phyloP scores from a whole-genome alignment of 1,140 invertebrate genomes.

The Condylostylus longicornis region DNA sequence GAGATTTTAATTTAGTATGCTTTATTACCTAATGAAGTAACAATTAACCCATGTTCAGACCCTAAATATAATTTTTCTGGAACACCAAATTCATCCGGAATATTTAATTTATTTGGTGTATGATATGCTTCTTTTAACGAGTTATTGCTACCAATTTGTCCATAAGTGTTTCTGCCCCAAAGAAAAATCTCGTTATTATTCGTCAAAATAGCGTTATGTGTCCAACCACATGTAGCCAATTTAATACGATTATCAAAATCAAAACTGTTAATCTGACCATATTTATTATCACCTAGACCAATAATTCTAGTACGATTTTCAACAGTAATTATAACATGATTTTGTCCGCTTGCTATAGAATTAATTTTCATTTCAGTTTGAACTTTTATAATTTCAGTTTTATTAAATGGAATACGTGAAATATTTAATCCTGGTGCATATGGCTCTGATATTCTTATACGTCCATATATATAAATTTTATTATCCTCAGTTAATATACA shows the following conservation, averaged over 20 bases:
- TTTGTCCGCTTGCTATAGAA: slow-evolving; percentile 46
- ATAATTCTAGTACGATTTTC: slow-evolving; percentile 29
- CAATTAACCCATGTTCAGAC: slow-evolving; percentile 59
- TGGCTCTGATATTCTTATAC: slow-evolving; percentile 19
- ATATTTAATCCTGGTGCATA: background rate
- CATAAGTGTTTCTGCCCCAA: slow-evolving; percentile 72
- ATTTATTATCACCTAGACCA: slow-evolving; percentile 61
- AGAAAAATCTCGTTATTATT: slow-evolving; percentile 42
- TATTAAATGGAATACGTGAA: background rate
- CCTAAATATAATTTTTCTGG: slow-evolving; percentile 44
- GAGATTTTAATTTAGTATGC: too few relatives aligned
- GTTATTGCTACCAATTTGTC: slow-evolving; percentile 43
- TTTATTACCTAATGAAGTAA: too few relatives aligned
- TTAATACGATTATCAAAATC: slow-evolving; percentile 30
- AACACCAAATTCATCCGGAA: slow-evolving; percentile 11
- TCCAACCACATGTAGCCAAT: slow-evolving; percentile 53
- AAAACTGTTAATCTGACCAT: slow-evolving; percentile 39
- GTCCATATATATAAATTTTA: slow-evolving; percentile 24
- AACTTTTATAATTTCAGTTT: background rate
- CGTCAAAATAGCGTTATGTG: slow-evolving; percentile 47
- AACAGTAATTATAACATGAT: slow-evolving; percentile 49
- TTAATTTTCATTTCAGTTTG: slow-evolving; percentile 10
- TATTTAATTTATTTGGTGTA: slow-evolving; percentile 12
- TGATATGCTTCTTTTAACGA: slow-evolving; percentile 14
- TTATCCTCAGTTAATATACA: slow-evolving; percentile 45